Evolutionary conservation across 2,888 invertebrate genomes (phyloP), one percentile per base, ranked within the genome.

Genomic region (Agrenia bidenticulata): DNA sequence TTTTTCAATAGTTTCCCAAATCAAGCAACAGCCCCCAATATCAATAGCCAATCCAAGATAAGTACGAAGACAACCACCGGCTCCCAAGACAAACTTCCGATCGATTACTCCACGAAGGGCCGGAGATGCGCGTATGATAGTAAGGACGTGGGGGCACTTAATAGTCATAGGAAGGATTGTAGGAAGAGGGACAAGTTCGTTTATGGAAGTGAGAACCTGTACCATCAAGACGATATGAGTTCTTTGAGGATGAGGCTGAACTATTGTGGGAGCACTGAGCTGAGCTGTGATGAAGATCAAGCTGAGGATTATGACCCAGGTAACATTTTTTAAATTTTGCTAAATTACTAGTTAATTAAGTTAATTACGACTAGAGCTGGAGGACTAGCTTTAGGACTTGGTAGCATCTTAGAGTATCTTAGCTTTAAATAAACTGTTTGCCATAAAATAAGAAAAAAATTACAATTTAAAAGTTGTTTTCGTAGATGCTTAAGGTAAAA

Each of bases 1-100:
- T 68, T 68, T 55, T 68, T 68, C 50, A 61, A 64, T 39, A 58
- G 58, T 27, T 61, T 64, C 21, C 64, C 61, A 15, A 61, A 61
- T 32, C 57, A 61, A 37, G 32, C 59, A 17, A 55, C 63, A 27
- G 1, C 41, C 7, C 2, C 32, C 23, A 32, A 26, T 13, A 32
- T 24, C 17, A 26, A 7, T 27, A 7, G 27, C 5, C 5, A 51
- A 19, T 51, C 15, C 23, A 17, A 51, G 13, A 21, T 51, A n/a
- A 27, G 24, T 26, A 27, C 9, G n/a, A 26, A 32, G 11, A 32
- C 32, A 32, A 32, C 11, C n/a, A n/a, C n/a, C 7, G 49, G 49
- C n/a, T n/a, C n/a, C 49, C 11, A 39, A n/a, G 49, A 49, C 7
- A 21, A 49, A 49, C 24, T 17, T 13, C 51, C 51, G 51, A 51